Evolutionary conservation across 1,140 invertebrate species (phyloP), one percentile per base, ranked within the genome.

Genomic region (Condylostylus longicornis): DNA sequence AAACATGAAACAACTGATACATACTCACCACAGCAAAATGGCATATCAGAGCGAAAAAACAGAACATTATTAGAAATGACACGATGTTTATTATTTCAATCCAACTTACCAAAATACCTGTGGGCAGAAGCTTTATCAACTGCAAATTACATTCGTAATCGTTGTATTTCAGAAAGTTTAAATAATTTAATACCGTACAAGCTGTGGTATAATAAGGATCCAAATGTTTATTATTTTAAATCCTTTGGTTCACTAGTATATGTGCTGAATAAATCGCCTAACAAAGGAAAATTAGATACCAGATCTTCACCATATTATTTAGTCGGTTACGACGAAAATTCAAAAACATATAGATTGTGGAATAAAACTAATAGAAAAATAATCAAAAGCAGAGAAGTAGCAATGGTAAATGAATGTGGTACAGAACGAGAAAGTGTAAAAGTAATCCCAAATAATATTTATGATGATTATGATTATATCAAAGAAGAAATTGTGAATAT

Each of bases 61-160:
- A 33, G 54, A 30, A 58, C 55, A 28, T 37, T 54, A 19, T 18
- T 49, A 14, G 53, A 58, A 29, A 45, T 40, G 32, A 39, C 45
- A 3, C 43, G 48, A 12, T 43, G 45, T 41, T 36, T 53, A 33
- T 18, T 54, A 9, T 20, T 51, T 8, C 41, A 48, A 6, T 45
- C 53, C 14, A 38, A 57, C 23, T 37, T 69, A 14, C 46, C 51
- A 14, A 47, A 56, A 25, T 19, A 39, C 5, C 49, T 63, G 29
- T 70, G 64, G 67, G 58, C 55, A 4, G 65, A 70, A 53, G 62
- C 65, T 8, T 44, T 63, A 0, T 47, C 49, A 25, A 64, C 55
- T 2, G 43, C 43, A 35, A 36, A 33, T 4, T 39, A 42, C 20
- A n/a, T 43, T 12, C 4, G 28, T 2, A 43, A 43, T 29, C 14